Evolutionary conservation across 2,888 invertebrate species (phyloP).

Genomic region (Bombyx huttoni): DNA sequence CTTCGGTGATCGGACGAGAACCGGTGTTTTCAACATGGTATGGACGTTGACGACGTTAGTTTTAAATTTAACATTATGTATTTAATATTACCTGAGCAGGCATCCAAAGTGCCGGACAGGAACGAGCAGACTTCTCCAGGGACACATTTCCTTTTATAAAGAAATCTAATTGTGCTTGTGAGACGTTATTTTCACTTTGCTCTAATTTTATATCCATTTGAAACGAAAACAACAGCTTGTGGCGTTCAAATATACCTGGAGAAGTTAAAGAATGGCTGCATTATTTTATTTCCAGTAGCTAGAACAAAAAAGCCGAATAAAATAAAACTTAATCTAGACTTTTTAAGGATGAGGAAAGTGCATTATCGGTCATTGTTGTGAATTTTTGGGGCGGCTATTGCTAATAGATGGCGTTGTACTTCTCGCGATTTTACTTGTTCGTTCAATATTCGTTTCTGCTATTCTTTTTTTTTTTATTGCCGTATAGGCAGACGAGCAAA

Average conservation of each 20-base stretch:
- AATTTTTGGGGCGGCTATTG: too few species aligned
- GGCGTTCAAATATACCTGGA: conserved; percentile 89
- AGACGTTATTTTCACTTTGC: conserved; percentile 75
- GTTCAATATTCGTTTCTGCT: too few species aligned
- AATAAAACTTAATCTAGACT: too few species aligned
- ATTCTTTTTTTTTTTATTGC: too few species aligned
- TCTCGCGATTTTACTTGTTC: too few species aligned
- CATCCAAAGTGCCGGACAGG: conserved; percentile 82
- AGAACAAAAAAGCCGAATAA: too few species aligned
- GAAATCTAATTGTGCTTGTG: conserved; percentile 85
- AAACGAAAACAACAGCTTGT: conserved; percentile 91
- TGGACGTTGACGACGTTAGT: conserved; percentile 23
- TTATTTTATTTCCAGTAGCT: too few species aligned
- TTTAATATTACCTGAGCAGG: conserved; percentile 53
- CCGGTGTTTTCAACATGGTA: conserved; percentile 61
- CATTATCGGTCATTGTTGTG: too few species aligned
- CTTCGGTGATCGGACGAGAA: conserved; percentile 68
- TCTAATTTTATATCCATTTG: conserved; percentile 90
- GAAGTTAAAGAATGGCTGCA: not conserved
- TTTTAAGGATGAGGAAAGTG: too few species aligned
- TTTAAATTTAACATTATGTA: too few species aligned
- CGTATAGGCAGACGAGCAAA: too few species aligned
- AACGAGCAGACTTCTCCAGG: conserved; percentile 78
- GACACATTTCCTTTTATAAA: conserved; percentile 90
- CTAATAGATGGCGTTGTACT: too few species aligned